Percentiles rank a stretch among this genome's conserved stretches.
phyloP scores from a whole-genome alignment of 2,113 vertebrate species.

The Leptosomus discolor region DNA sequence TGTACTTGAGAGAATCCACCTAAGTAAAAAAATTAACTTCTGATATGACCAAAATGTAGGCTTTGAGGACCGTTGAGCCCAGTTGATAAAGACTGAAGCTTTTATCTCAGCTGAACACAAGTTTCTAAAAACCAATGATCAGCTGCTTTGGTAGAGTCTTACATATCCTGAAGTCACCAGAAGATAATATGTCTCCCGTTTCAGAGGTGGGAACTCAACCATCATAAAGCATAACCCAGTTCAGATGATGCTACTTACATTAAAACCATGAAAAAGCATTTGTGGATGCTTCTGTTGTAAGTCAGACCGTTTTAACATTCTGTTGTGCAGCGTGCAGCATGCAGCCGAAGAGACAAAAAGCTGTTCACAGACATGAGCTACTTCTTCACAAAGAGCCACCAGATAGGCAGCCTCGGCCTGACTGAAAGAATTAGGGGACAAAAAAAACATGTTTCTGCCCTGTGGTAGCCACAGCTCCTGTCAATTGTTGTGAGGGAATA shows the following conservation, averaged over 20 bases:
- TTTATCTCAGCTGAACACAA: background rate
- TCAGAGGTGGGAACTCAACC: background rate
- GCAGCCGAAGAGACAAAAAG: background rate
- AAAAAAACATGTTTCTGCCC: background rate
- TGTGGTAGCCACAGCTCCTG: background rate
- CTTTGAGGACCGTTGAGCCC: background rate
- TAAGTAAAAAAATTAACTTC: background rate
- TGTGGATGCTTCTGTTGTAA: background rate
- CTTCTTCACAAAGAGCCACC: background rate
- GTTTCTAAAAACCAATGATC: background rate
- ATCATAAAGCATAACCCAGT: background rate
- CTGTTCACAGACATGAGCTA: background rate
- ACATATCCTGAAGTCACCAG: background rate
- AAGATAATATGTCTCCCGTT: background rate
- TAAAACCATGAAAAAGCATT: background rate
- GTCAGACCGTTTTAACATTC: background rate
- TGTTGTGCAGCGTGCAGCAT: accelerated
- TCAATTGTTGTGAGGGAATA: background rate
- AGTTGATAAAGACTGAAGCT: background rate
- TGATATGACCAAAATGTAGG: background rate
- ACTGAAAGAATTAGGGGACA: background rate
- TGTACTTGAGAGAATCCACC: background rate
- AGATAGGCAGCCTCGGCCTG: background rate
- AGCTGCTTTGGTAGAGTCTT: background rate
- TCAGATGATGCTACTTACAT: background rate